Evolutionary conservation across 2,797 vertebrate genomes (phyloP).

Genomic region (Aulostomus chinensis): DNA sequence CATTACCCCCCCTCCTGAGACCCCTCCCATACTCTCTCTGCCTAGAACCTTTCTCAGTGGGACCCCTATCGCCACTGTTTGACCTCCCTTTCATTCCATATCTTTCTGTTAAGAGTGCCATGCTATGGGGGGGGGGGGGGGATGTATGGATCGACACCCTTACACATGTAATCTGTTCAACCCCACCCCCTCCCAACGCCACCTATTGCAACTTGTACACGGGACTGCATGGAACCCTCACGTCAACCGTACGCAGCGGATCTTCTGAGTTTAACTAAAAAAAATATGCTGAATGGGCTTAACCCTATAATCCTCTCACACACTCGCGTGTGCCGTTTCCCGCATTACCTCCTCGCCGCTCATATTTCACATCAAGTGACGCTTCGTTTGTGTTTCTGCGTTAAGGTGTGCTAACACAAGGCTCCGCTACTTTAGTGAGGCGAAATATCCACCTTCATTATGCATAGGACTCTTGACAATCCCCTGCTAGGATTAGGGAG

Average conservation of each 20-base stretch:
- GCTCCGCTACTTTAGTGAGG: conserved; percentile 50
- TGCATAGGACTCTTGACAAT: conserved; percentile 65
- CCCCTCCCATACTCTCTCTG: conserved; percentile 11
- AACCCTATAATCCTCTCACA: conserved; percentile 59
- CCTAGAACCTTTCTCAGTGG: conserved; percentile 25
- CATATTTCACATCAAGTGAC: conserved; percentile 59
- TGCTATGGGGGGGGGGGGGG: conserved; percentile 11
- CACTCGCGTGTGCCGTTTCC: conserved; percentile 30
- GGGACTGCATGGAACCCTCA: conserved; percentile 4
- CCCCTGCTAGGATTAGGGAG: conserved; percentile 67
- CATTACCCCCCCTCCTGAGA: conserved; percentile 40
- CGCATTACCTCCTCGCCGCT: conserved; percentile 28
- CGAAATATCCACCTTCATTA: conserved; percentile 67
- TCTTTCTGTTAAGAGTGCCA: conserved; percentile 27
- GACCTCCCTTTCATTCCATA: conserved; percentile 62
- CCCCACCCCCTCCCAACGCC: conserved; percentile 32
- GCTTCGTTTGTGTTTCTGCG: conserved; percentile 45
- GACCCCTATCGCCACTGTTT: conserved; percentile 35
- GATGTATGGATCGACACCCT: conserved; percentile 31
- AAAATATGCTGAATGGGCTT: conserved; percentile 64
- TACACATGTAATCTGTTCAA: conserved; percentile 31
- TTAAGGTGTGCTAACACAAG: conserved; percentile 46
- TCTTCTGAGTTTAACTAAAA: conserved; percentile 31
- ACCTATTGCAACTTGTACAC: too few species aligned
- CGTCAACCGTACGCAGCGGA: too few species aligned